Evolutionary conservation across 2,888 invertebrate genomes (phyloP), one percentile per base, ranked within the genome.

Genomic region (Macrophya annulata): DNA sequence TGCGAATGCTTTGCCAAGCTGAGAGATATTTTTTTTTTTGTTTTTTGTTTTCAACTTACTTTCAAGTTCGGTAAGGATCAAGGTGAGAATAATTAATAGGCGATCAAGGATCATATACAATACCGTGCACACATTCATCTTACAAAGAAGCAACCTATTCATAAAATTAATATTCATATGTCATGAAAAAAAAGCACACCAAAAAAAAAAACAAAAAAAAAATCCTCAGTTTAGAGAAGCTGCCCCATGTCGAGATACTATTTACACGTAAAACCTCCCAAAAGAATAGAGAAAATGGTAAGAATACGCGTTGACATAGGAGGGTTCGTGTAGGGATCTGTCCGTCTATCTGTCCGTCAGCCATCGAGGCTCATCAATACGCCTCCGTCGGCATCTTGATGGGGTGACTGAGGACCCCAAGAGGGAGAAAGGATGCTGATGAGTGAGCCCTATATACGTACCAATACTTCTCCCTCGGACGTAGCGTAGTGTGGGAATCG

Each of bases 361-460:
- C 65, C 85, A 85, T 85, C 65, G 85, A 51, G 77, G 45, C 85
- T 85, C 85, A 85, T 85, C 85, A 85, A 85, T 85, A 77, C 77
- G 65, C 59, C 65, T 85, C 85, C 76, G 77, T 85, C 85, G 74
- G 65, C 85, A 65, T 77, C 85, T 85, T 51, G 65, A 62, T 65
- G 77, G 77, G 85, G 77, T 77, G 85, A 85, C 79, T 85, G 84
- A 79, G 85, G 85, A 48, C 83, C 81, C 48, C 68, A 48, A 48
- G 68, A 68, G 83, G 83, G 45, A 83, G 68, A 71, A 83, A 51
- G 25, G 71, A 71, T 71, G 83, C 83, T 71, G 83, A 83, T 71
- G 83, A 83, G 83, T 83, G 83, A 83, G 83, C 31, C 83, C 37
- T 31, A 48, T 65, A 48, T 43, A 43, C 48, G 48, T 68, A 48